Percentiles rank a stretch among this genome's conserved stretches.
Conservation (phyloP, 2,113 vertebrate genomes). For the Sardina pilchardus region DNA sequence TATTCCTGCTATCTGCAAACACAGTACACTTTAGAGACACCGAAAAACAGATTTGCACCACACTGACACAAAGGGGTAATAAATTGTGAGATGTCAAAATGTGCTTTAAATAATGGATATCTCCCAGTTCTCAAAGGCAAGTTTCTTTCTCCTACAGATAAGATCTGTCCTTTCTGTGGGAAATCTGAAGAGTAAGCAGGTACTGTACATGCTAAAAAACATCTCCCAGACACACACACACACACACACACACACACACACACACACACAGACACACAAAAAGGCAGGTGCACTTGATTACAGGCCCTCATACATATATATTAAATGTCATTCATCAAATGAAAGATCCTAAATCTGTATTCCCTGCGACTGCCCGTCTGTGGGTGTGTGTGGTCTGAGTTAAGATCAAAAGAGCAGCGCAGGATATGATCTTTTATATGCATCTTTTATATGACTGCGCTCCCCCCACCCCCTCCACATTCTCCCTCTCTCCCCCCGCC, state of each 20-base stretch:
- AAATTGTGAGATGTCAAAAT: slow-evolving; percentile 7
- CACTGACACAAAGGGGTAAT: background rate
- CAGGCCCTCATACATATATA: slow-evolving; percentile 49
- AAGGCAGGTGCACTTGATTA: slow-evolving; percentile 32
- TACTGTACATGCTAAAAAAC: background rate
- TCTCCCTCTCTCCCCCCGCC: background rate
- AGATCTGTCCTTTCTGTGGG: background rate
- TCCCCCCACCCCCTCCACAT: background rate
- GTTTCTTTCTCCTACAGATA: background rate
- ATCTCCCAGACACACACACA: slow-evolving; percentile 29
- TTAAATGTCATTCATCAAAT: slow-evolving; percentile 50
- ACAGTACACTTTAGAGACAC: background rate
- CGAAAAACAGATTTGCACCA: background rate
- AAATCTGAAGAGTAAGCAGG: background rate
- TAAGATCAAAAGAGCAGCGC: slow-evolving; percentile 42
- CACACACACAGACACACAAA: slow-evolving; percentile 25
- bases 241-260: slow-evolving; percentile 27
- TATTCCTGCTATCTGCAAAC: background rate
- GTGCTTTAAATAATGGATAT: background rate
- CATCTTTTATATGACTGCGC: slow-evolving; percentile 39
- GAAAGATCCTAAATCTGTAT: slow-evolving; percentile 24
- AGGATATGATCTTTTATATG: slow-evolving; percentile 40
- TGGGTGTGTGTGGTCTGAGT: slow-evolving; percentile 39
- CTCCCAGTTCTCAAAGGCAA: slow-evolving; percentile 37
- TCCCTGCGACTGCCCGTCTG: slow-evolving; percentile 30